These are phyloP conservation scores for Cheilosia vernalis DNA, from an alignment of 2,888 invertebrate genomes.

Conservation along the genomic window DNA sequence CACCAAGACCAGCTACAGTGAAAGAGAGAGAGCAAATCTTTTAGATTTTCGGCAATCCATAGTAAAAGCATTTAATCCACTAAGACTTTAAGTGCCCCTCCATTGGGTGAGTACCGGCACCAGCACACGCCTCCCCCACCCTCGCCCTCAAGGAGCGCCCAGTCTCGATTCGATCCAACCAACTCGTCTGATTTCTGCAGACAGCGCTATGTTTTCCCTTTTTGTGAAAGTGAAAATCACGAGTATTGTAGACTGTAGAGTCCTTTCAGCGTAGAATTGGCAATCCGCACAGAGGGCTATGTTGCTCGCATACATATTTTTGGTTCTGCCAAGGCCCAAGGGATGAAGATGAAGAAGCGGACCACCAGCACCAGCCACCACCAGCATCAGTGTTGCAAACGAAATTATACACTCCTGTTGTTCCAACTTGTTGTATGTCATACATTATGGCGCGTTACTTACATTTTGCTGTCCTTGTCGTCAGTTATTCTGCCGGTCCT, in stretches of 20 bases:
- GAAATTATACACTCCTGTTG: conserved; percentile 45
- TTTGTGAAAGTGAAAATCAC: conserved; percentile 72
- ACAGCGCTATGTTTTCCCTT: conserved; percentile 22
- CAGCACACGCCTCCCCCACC: conserved; percentile 44
- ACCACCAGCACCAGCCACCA: conserved; percentile 25
- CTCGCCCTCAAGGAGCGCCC: conserved; percentile 33
- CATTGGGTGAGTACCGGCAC: conserved; percentile 44
- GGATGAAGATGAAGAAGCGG: conserved; percentile 13
- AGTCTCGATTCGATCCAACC: conserved; percentile 49
- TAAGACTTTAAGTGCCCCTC: conserved; percentile 74
- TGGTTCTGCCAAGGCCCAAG: conserved; percentile 15
- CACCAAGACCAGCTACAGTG: conserved; percentile 14
- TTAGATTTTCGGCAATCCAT: conserved; percentile 71
- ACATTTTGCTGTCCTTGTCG: conserved; percentile 38
- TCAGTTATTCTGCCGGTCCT: conserved; percentile 29
- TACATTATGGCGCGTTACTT: conserved; percentile 52
- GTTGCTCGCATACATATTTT: conserved; percentile 1
- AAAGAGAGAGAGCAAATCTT: conserved; percentile 51
- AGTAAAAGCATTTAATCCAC: conserved; percentile 74
- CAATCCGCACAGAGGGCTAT: conserved; percentile 29
- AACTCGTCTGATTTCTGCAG: conserved; percentile 56
- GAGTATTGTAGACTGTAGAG: conserved; percentile 12
- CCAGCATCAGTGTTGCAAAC: conserved; percentile 48
- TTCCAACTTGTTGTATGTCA: conserved; percentile 71
- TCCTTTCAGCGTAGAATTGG: conserved; percentile 13